phyloP scores from a whole-genome alignment of 1,140 invertebrate species.

The Hyles vespertilio region DNA sequence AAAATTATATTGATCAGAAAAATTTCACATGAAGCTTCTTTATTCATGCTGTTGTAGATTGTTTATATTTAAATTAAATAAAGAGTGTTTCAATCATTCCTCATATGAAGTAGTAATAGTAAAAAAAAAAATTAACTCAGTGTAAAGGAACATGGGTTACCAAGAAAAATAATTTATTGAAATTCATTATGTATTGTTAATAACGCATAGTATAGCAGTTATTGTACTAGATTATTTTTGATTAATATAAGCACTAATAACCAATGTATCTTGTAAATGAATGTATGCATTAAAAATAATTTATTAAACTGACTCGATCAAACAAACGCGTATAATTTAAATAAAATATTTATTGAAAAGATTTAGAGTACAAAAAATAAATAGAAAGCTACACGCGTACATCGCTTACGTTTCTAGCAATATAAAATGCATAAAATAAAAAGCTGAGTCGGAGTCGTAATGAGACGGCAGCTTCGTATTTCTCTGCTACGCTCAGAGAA shows the following conservation, averaged over 20 bases:
- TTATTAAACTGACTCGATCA: constrained; percentile 13
- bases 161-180: no score
- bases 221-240: constrained; percentile 5
- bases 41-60: no score
- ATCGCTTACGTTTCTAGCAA: constrained; percentile 14
- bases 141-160: no score
- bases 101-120: no score
- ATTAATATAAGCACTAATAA: background rate
- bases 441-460: constrained; percentile 10
- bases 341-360: constrained; percentile 54
- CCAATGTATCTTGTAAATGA: constrained; percentile 9
- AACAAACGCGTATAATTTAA: constrained; percentile 22
- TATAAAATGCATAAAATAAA: background rate
- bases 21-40: no score
- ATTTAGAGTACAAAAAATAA: constrained; percentile 59
- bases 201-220: no score
- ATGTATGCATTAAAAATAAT: constrained; percentile 14
- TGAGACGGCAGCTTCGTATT: constrained; percentile 53
- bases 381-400: constrained; percentile 29
- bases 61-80: no score
- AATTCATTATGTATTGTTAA: no score
- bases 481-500: constrained; percentile 67
- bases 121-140: no score
- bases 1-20: no score
- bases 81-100: no score